Percentiles rank a stretch among this genome's conserved stretches.
phyloP scores from a whole-genome alignment of 2,888 invertebrate genomes.

The Cepaea hortensis region DNA sequence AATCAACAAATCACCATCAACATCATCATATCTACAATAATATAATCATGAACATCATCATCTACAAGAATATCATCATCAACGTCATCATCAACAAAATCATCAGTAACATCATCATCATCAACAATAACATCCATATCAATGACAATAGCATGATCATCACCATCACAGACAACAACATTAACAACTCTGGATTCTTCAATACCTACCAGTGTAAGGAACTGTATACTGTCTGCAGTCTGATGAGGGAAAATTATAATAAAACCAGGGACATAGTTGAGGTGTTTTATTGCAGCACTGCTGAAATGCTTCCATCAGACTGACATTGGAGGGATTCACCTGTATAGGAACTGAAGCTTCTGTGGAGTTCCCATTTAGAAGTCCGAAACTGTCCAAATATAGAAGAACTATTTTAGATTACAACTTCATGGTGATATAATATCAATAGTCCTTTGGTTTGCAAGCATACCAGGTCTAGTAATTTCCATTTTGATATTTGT shows the following conservation, averaged over 20 bases:
- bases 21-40: too few relatives aligned
- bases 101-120: too few relatives aligned
- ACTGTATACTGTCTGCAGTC: neutral
- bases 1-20: too few relatives aligned
- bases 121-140: too few relatives aligned
- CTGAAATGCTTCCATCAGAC: neutral
- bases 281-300: neutral
- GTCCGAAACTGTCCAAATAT: conserved; percentile 6
- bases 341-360: neutral
- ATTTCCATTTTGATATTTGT: neutral
- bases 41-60: too few relatives aligned
- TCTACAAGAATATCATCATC: too few relatives aligned
- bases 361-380: neutral
- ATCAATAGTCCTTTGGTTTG: too few relatives aligned
- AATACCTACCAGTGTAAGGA: conserved; percentile 8
- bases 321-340: neutral
- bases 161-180: too few relatives aligned
- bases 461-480: neutral
- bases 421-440: neutral
- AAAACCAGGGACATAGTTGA: neutral
- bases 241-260: neutral
- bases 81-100: too few relatives aligned
- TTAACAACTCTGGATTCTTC: neutral
- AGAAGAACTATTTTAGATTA: neutral
- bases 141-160: too few relatives aligned